Conservation (phyloP, 2,888 invertebrate genomes). For the Cerastoderma edule region DNA sequence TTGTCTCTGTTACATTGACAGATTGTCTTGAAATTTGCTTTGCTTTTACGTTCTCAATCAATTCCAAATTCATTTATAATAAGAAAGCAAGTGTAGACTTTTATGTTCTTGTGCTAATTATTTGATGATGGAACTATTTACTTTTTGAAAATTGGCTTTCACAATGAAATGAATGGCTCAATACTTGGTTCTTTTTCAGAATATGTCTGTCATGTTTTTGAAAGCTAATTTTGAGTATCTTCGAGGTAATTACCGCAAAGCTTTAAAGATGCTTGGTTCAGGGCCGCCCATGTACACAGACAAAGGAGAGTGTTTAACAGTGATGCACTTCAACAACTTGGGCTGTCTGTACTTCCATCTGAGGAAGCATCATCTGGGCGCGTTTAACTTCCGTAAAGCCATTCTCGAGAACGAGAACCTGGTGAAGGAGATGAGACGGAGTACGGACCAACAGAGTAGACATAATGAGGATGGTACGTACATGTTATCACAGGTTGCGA, state of each 20-base stretch:
- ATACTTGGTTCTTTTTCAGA: slow-evolving; percentile 72
- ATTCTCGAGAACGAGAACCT: slow-evolving; percentile 88
- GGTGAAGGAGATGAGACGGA: slow-evolving; percentile 72
- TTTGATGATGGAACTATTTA: too few relatives aligned
- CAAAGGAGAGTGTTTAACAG: slow-evolving; percentile 87
- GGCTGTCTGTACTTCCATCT: slow-evolving; percentile 92
- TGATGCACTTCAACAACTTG: slow-evolving; percentile 91
- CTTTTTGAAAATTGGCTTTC: too few relatives aligned
- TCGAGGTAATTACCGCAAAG: slow-evolving; percentile 87
- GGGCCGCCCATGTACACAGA: slow-evolving; percentile 79
- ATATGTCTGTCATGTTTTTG: slow-evolving; percentile 86
- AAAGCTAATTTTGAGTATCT: slow-evolving; percentile 88
- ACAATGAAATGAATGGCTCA: too few relatives aligned
- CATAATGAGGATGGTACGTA: slow-evolving; percentile 45
- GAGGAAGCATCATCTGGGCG: slow-evolving; percentile 91
- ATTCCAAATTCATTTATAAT: too few relatives aligned
- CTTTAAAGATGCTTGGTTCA: slow-evolving; percentile 86
- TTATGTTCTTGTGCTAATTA: too few relatives aligned
- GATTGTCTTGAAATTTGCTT: too few relatives aligned
- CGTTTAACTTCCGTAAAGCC: slow-evolving; percentile 91
- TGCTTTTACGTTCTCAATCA: too few relatives aligned
- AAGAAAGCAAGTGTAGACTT: too few relatives aligned
- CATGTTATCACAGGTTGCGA: too few relatives aligned
- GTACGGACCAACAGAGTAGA: slow-evolving; percentile 65
- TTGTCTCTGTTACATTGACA: too few relatives aligned